A percentile compares a stretch with the other conserved stretches of the same genome.
phyloP scores from a whole-genome alignment of 2,888 invertebrate genomes.

The Caenorhabditis angaria region DNA sequence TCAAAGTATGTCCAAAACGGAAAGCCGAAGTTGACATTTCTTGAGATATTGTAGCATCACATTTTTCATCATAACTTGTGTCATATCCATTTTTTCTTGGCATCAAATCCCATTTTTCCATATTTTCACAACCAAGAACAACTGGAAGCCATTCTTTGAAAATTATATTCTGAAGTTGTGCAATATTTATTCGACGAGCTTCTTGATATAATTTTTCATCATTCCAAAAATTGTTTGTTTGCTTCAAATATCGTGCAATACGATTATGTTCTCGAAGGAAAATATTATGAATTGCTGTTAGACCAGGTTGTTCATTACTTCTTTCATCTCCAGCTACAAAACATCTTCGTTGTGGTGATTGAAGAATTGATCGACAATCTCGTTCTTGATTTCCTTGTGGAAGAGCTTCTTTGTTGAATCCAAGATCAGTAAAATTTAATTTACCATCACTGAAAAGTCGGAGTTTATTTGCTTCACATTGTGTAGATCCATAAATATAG shows the following conservation, averaged over 20 bases:
- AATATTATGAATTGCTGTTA: slow-evolving; percentile 70
- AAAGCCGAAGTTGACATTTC: slow-evolving; percentile 83
- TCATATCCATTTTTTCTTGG: slow-evolving; percentile 77
- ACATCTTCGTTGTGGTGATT: slow-evolving; percentile 33
- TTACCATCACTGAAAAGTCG: slow-evolving; percentile 78
- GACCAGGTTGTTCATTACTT: slow-evolving; percentile 70
- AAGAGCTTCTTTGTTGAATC: slow-evolving; percentile 70
- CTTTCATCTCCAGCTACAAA: slow-evolving; percentile 68
- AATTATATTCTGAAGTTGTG: slow-evolving; percentile 77
- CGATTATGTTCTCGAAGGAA: slow-evolving; percentile 71
- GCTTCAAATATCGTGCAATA: slow-evolving; percentile 63
- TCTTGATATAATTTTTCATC: slow-evolving; percentile 74
- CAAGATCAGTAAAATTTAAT: slow-evolving; percentile 71
- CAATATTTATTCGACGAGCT: slow-evolving; percentile 73
- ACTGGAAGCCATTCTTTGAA: slow-evolving; percentile 79
- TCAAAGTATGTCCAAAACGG: slow-evolving; percentile 79
- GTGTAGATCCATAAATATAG: slow-evolving; percentile 88
- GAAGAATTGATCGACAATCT: slow-evolving; percentile 63
- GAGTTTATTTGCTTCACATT: slow-evolving; percentile 83
- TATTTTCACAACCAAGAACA: slow-evolving; percentile 82
- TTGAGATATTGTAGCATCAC: slow-evolving; percentile 84
- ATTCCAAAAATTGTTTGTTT: slow-evolving; percentile 72
- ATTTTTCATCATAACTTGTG: slow-evolving; percentile 77
- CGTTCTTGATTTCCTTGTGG: slow-evolving; percentile 71
- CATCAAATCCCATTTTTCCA: slow-evolving; percentile 87